phyloP scores from a whole-genome alignment of 2,797 vertebrate genomes.

The Avahi laniger region DNA sequence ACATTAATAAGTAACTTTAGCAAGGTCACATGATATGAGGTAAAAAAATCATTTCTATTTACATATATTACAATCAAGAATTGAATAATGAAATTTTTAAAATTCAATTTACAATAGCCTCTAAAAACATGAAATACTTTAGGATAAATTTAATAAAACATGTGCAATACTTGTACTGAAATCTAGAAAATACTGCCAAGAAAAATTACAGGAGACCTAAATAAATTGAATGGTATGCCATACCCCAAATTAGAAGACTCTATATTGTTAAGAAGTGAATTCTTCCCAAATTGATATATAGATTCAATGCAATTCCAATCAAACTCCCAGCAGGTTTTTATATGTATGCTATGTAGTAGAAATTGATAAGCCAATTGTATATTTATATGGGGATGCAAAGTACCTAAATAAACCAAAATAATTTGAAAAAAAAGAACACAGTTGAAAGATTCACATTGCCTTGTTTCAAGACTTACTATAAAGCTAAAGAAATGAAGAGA shows the following conservation, averaged over 20 bases:
- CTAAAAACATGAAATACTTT: neutral
- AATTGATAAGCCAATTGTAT: neutral
- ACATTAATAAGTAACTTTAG: neutral
- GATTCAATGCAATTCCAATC: neutral
- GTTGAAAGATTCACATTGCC: neutral
- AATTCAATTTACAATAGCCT: neutral
- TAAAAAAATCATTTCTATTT: neutral
- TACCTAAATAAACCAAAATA: neutral
- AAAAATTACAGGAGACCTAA: neutral
- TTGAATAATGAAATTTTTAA: neutral
- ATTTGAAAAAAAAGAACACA: neutral
- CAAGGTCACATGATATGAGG: neutral
- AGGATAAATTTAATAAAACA: neutral
- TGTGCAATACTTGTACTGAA: neutral
- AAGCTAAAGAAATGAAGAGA: neutral
- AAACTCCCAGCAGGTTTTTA: neutral
- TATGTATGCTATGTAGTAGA: neutral
- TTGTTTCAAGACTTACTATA: neutral
- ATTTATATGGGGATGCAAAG: neutral
- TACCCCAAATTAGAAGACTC: neutral
- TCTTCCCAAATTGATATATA: neutral
- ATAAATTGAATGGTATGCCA: neutral
- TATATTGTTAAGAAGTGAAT: neutral
- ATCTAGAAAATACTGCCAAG: neutral
- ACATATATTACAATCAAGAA: neutral